A percentile compares a stretch with the other conserved stretches of the same genome.
phyloP scores from a whole-genome alignment of 2,113 vertebrate genomes.

The Tachuris rubrigastra region DNA sequence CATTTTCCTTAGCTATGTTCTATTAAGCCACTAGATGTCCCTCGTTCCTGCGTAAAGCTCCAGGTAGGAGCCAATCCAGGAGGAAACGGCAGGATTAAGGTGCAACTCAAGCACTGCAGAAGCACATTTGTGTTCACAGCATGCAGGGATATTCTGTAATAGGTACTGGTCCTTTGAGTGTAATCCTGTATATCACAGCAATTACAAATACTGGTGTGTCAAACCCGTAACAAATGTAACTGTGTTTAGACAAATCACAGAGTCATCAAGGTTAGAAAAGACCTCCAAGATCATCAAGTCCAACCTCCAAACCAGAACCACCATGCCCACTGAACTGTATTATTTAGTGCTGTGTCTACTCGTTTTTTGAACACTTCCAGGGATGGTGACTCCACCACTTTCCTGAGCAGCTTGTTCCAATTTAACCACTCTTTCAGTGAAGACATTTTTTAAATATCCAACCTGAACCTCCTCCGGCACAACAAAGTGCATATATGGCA shows the following conservation, averaged over 20 bases:
- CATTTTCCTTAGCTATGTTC: not conserved
- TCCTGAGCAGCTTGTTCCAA: not conserved
- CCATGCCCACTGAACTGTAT: not conserved
- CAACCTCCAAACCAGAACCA: not conserved
- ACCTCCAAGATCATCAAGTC: not conserved
- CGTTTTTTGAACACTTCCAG: not conserved
- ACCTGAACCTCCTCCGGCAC: not conserved
- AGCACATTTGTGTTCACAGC: not conserved
- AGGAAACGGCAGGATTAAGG: not conserved
- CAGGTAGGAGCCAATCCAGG: not conserved
- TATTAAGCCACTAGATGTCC: conserved; percentile 41
- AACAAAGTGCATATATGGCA: not conserved
- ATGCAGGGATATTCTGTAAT: not conserved
- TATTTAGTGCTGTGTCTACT: not conserved
- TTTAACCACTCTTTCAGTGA: not conserved
- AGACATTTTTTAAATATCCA: not conserved
- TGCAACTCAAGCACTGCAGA: not conserved
- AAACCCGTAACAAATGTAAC: not conserved
- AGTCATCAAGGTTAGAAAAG: not conserved
- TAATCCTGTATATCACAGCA: not conserved
- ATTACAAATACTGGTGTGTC: not conserved
- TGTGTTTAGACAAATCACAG: not conserved
- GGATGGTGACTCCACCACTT: not conserved
- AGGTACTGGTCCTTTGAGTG: not conserved
- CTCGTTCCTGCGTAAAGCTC: not conserved